A percentile compares a stretch with the other conserved stretches of the same genome.
Conservation (phyloP, 2,888 invertebrate genomes). For the Trypoxylon attenuatum region DNA sequence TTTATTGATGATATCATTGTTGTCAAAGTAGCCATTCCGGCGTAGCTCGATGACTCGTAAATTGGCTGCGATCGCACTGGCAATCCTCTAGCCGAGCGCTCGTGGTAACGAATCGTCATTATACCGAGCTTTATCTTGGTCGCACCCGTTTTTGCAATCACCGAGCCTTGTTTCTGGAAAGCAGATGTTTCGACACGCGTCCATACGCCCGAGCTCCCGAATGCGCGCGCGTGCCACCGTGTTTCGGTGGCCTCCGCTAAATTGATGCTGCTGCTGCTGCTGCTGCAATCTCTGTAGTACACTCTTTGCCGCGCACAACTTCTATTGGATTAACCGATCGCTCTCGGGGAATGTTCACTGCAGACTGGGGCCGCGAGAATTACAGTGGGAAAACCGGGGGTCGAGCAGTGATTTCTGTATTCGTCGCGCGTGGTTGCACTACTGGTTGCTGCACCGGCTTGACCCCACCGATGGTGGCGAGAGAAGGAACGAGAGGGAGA, state of each 20-base stretch:
- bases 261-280: no score
- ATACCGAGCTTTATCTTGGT: conserved; percentile 22
- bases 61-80: conserved; percentile 7
- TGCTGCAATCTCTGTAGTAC: no score
- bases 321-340: no score
- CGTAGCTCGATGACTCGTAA: conserved; percentile 14
- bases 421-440: neutral
- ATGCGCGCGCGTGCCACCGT: no score
- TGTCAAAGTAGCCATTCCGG: conserved; percentile 15
- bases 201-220: no score
- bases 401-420: conserved; percentile 17
- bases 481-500: conserved; percentile 4
- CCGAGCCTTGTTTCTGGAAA: conserved; percentile 22
- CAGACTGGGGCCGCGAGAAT: no score
- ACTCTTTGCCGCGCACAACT: no score
- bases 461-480: no score
- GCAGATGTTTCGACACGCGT: neutral
- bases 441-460: no score
- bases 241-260: no score
- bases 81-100: neutral
- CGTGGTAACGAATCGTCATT: conserved; percentile 32
- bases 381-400: no score
- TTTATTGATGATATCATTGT: conserved; percentile 17
- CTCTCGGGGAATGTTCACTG: no score
- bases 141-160: conserved; percentile 33